A percentile compares a stretch with the other conserved stretches of the same genome.
Conservation (phyloP, 2,888 invertebrate species). For the Calephelis perditalis region DNA sequence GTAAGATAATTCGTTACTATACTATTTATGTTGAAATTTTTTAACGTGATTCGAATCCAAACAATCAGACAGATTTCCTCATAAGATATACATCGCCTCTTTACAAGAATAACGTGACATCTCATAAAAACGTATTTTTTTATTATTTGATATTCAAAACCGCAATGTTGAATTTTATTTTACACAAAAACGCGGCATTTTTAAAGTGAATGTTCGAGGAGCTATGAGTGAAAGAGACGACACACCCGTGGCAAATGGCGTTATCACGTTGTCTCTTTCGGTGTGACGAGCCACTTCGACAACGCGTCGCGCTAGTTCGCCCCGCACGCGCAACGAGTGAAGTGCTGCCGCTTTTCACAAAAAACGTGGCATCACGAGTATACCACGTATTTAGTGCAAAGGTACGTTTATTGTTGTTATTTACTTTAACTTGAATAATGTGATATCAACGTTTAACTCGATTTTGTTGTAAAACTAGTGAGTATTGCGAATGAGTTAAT, state of each 20-base stretch:
- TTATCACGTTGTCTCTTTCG: slow-evolving; percentile 24
- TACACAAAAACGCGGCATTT: slow-evolving; percentile 17
- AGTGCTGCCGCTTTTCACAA: slow-evolving; percentile 15
- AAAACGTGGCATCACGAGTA: slow-evolving; percentile 24
- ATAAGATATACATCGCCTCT: slow-evolving; percentile 1
- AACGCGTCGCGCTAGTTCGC: slow-evolving; percentile 23
- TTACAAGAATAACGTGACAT: slow-evolving; percentile 14
- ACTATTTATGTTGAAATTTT: too few relatives aligned
- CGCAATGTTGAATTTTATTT: slow-evolving; percentile 18
- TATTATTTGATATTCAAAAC: slow-evolving; percentile 19
- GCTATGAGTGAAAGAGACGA: slow-evolving; percentile 18
- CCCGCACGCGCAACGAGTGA: slow-evolving; percentile 16
- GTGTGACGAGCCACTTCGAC: slow-evolving; percentile 18
- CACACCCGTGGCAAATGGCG: slow-evolving; percentile 19
- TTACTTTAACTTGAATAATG: slow-evolving; percentile 20
- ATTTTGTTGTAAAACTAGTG: slow-evolving; percentile 25
- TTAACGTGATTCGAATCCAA: too few relatives aligned
- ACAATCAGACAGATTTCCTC: too few relatives aligned
- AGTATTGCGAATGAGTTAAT: slow-evolving; percentile 10
- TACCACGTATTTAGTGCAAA: slow-evolving; percentile 19
- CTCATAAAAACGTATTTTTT: slow-evolving; percentile 14
- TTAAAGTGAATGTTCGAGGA: slow-evolving; percentile 15
- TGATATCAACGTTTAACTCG: slow-evolving; percentile 20
- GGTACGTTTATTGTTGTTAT: slow-evolving; percentile 22
- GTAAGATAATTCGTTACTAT: slow-evolving; percentile 34